phyloP scores from a whole-genome alignment of 2,888 invertebrate species.

The Halocaridina rubra region DNA sequence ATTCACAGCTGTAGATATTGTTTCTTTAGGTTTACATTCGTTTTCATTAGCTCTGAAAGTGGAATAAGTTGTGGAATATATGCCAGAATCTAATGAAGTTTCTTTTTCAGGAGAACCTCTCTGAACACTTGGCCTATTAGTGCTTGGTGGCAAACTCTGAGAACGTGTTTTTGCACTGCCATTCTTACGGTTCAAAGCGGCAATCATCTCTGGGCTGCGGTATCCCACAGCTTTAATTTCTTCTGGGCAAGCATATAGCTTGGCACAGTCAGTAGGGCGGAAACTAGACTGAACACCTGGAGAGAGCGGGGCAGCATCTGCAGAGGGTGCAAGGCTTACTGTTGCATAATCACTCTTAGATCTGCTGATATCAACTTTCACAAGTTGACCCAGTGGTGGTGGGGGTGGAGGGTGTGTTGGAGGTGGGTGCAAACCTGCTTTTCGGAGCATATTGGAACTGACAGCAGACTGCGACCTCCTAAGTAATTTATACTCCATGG shows the following conservation, averaged over 20 bases:
- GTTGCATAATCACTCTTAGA: constrained; percentile 63
- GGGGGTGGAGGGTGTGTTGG: constrained; percentile 87
- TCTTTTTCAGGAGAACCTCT: constrained; percentile 54
- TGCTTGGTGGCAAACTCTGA: constrained; percentile 66
- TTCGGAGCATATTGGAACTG: constrained; percentile 48
- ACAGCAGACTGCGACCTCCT: constrained; percentile 61
- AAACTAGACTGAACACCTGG: constrained; percentile 70
- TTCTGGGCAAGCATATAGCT: constrained; percentile 89
- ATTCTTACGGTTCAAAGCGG: constrained; percentile 46
- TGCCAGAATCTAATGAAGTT: constrained; percentile 54
- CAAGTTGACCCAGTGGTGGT: constrained; percentile 77
- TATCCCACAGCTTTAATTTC: constrained; percentile 81
- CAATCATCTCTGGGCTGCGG: constrained; percentile 64
- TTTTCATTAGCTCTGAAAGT: constrained; percentile 48
- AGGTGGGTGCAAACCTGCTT: constrained; percentile 75
- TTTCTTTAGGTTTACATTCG: constrained; percentile 25
- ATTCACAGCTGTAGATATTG: constrained; percentile 65
- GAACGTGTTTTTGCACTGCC: constrained; percentile 65
- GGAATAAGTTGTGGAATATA: constrained; percentile 65
- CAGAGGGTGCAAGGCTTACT: constrained; percentile 48
- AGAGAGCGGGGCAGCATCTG: constrained; percentile 48
- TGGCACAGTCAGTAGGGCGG: constrained; percentile 86
- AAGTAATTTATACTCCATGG: constrained; percentile 51
- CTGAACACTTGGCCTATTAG: constrained; percentile 66
- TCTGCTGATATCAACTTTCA: constrained; percentile 66